These are phyloP conservation scores for Chionis minor DNA, from an alignment of 2,113 vertebrate genomes.

Conservation along the genomic window DNA sequence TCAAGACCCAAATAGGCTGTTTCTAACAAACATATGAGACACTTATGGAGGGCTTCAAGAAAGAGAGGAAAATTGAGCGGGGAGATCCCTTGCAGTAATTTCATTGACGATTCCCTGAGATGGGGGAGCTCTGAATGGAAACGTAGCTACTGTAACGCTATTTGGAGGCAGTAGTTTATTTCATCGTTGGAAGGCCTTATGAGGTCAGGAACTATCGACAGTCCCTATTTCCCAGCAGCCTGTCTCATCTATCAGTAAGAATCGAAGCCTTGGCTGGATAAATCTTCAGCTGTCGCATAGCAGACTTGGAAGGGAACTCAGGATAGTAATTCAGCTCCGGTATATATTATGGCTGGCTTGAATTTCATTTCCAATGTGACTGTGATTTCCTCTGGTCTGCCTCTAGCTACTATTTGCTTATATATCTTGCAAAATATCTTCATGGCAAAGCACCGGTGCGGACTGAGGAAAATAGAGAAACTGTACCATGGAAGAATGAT, in stretches of 20 bases:
- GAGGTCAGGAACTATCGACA: background rate
- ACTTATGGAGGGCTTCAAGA: background rate
- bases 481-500: background rate
- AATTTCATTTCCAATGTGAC: background rate
- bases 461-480: background rate
- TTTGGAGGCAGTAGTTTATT: background rate
- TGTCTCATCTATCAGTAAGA: background rate
- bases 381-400: background rate
- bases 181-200: background rate
- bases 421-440: background rate
- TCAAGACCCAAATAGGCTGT: background rate
- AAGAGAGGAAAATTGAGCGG: background rate
- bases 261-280: background rate
- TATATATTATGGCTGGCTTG: background rate
- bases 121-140: background rate
- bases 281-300: background rate
- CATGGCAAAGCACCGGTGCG: background rate
- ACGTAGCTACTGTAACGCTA: background rate
- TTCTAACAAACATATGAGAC: background rate
- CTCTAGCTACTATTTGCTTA: background rate
- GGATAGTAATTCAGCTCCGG: background rate
- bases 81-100: background rate
- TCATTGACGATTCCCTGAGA: background rate
- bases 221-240: background rate
- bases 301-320: background rate